Evolutionary conservation across 2,888 invertebrate genomes (phyloP).

Genomic region (Himalopsyche anomala): DNA sequence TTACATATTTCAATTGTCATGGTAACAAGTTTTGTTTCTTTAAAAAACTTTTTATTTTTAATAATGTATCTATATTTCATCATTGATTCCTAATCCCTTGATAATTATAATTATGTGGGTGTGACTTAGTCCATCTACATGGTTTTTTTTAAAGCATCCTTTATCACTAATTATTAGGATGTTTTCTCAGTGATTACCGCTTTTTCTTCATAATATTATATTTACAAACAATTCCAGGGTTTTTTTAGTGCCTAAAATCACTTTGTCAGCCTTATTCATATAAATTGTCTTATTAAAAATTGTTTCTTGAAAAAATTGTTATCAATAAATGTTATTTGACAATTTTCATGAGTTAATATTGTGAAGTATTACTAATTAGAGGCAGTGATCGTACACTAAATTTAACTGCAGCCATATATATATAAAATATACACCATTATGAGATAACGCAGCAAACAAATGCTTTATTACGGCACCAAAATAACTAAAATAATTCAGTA

Average conservation of each 20-base stretch:
- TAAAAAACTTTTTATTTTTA: no score
- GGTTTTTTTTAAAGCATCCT: no score
- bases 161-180: neutral
- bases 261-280: constrained; percentile 14
- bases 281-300: constrained; percentile 30
- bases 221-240: constrained; percentile 14
- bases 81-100: no score
- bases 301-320: constrained; percentile 30
- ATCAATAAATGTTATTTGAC: constrained; percentile 18
- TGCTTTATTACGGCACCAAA: constrained; percentile 24
- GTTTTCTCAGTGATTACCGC: neutral
- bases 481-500: neutral
- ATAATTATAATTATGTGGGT: no score
- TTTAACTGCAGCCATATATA: constrained; percentile 31
- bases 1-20: no score
- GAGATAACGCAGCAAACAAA: neutral
- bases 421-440: constrained; percentile 6
- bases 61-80: no score
- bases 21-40: no score
- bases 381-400: constrained; percentile 22
- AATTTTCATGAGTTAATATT: constrained; percentile 34
- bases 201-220: constrained; percentile 5
- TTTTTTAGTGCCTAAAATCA: constrained; percentile 10
- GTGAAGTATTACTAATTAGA: constrained; percentile 31
- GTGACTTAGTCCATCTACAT: no score